phyloP scores from a whole-genome alignment of 2,113 vertebrate species.

The Vanacampus margaritifer region DNA sequence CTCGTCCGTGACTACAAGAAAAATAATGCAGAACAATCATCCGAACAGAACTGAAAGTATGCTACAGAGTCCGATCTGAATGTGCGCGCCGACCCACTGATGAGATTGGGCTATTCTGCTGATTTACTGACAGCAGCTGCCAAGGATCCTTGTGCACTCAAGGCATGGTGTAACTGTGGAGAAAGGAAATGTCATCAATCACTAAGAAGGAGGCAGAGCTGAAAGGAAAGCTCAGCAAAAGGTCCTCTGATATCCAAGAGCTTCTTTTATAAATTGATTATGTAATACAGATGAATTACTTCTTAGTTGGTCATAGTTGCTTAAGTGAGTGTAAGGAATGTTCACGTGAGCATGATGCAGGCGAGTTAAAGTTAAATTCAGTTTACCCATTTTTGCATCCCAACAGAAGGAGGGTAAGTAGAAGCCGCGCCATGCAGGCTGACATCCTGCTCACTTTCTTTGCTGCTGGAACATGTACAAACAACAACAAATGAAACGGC shows the following conservation, averaged over 20 bases:
- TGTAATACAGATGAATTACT: too few species aligned
- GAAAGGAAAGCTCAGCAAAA: slow-evolving; percentile 7
- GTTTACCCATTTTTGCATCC: slow-evolving; percentile 55
- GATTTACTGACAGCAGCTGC: slow-evolving; percentile 37
- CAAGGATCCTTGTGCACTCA: slow-evolving; percentile 32
- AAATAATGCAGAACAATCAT: neutral
- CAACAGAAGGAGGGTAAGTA: slow-evolving; percentile 43
- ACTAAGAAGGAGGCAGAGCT: slow-evolving; percentile 9
- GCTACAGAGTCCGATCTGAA: slow-evolving; percentile 13
- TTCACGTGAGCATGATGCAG: neutral
- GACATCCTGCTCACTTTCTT: slow-evolving; percentile 27
- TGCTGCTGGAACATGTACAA: slow-evolving; percentile 31
- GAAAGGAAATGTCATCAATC: slow-evolving; percentile 26
- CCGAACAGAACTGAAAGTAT: neutral
- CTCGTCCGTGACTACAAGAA: neutral
- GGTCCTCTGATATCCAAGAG: neutral
- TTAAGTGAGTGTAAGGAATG: neutral
- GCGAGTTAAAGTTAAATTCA: neutral
- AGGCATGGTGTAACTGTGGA: slow-evolving; percentile 22
- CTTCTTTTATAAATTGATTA: slow-evolving; percentile 12
- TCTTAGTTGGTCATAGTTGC: neutral
- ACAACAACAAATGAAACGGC: neutral
- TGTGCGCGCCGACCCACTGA: slow-evolving; percentile 19
- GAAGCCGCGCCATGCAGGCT: slow-evolving; percentile 26
- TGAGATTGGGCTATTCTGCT: slow-evolving; percentile 17